Evolutionary conservation across 2,888 invertebrate species (phyloP), one percentile per base, ranked within the genome.

Genomic region (Lepetodrilus schrolli): DNA sequence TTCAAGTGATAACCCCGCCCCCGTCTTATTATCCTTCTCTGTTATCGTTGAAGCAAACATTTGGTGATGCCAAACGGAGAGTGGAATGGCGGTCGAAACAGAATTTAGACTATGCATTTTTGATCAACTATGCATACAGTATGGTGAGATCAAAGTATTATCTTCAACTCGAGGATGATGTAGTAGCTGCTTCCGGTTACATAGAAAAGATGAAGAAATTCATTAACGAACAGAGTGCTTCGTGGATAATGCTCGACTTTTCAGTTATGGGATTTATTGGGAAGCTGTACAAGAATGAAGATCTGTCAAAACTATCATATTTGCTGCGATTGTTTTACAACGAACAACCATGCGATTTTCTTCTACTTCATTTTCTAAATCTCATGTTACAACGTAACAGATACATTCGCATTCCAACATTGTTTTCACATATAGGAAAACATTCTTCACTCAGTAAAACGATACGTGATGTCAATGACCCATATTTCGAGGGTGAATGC

Each of bases 81-180:
- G 87, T 90, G 0, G 76, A 83, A 68, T 91, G 91, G 91, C 77
- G 91, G 26, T 84, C 91, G 1, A 91, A 91, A 76, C 91, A 91
- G 81, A 90, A 90, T 26, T 73, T 90, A 20, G 91, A 91, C 79
- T 91, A 89, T 77, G 89, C 90, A 0, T 90, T 87, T 74, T 78
- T 91, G 21, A 88, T 88, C 72, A 78, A 85, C 70, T 91, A 89
- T 74, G 78, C 87, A 5, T 76, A 80, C 21, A 78, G 83, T 7
- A 66, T 89, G 48, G n/a, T n/a, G n/a, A n/a, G n/a, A 88, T 68
- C 89, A 1, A 77, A 83, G 34, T 90, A 88, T 77, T 90, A 90
- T 76, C 75, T 91, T 37, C 88, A 90, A 20, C 77, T 90, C 23
- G 91, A 91, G 76, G 91, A 91, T 76, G 91, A 91, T 76, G 86